Evolutionary conservation across 2,797 vertebrate species (phyloP).

Genomic region (Oreochromis mossambicus): DNA sequence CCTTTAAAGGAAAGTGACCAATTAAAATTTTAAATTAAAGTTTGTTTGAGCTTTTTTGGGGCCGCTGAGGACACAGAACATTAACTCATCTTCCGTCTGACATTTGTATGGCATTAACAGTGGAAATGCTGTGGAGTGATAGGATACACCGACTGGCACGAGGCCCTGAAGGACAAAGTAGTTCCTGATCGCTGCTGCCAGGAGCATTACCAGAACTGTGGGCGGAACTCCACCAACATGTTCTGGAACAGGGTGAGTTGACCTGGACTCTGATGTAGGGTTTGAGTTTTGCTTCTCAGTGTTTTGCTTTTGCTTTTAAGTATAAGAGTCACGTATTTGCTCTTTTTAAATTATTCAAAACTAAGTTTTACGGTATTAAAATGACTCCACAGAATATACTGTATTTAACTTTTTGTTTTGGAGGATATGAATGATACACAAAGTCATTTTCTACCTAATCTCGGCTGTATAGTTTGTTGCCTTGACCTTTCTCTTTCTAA

Average conservation of each 20-base stretch:
- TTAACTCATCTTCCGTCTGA: not conserved
- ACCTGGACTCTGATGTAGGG: accelerated
- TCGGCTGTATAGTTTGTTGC: not conserved
- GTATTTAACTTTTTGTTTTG: not conserved
- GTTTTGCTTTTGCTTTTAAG: not conserved
- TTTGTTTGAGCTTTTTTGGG: slow-evolving; percentile 7
- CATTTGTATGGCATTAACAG: slow-evolving; percentile 60
- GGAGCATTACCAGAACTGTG: slow-evolving; percentile 95
- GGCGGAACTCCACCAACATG: slow-evolving; percentile 85
- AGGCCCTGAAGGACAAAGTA: slow-evolving; percentile 87
- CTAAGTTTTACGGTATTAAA: not conserved
- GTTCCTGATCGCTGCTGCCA: slow-evolving; percentile 96
- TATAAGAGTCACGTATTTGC: not conserved
- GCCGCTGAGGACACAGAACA: not conserved
- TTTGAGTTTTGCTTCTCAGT: not conserved
- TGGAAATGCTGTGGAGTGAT: slow-evolving; percentile 97
- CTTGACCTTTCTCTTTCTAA: not conserved
- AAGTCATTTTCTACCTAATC: not conserved
- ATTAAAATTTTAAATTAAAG: slow-evolving; percentile 6
- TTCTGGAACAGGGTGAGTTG: slow-evolving; percentile 89
- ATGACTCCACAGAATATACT: not conserved
- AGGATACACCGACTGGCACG: slow-evolving; percentile 91
- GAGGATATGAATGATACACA: not conserved
- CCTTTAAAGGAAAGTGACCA: not conserved
- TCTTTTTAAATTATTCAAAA: not conserved